Evolutionary conservation across 2,888 invertebrate genomes (phyloP), one percentile per base, ranked within the genome.

Genomic region (Thymelicus sylvestris): DNA sequence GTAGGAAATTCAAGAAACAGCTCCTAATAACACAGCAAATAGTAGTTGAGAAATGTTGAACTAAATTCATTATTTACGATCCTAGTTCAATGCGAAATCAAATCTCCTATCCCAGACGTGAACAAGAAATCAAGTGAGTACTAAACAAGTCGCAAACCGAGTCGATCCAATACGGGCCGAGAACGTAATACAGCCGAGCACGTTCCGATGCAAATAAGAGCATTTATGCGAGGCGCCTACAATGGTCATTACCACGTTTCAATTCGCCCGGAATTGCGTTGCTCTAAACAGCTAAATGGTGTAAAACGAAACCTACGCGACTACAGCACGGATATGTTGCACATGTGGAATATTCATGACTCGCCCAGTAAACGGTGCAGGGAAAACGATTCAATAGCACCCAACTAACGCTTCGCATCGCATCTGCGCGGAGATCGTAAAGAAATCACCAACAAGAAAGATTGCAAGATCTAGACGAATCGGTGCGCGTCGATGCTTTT

Each of bases 181-280:
- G 78, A 80, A 79, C 83, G 84, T 82, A 85, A 85, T 84, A 86
- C 83, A 83, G 82, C 82, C 81, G 78, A 85, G 85, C 87, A 87
- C 86, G 88, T 89, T 90, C 84, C 83, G 81, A 87, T 88, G 88
- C 89, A 90, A 91, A 91, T 91, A 90, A 84, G 86, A 86, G 81
- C 89, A 85, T 89, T 91, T 88, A 87, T 83, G 82, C 86, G 78
- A 83, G 84, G 83, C 83, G 81, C 86, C 84, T 85, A 89, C 88
- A 87, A 88, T 88, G 85, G 88, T 85, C 87, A 91, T 91, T 91
- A 91, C 87, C 84, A 83, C 86, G 88, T 88, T 91, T 89, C 89
- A 88, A 88, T 89, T 86, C 87, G 84, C 81, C 74, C 78, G 76
- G 80, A 82, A 85, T 81, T 83, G 85, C 83, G 77, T 82, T 81